phyloP scores from a whole-genome alignment of 2,797 vertebrate genomes.

The Melanotaenia maccullochi region DNA sequence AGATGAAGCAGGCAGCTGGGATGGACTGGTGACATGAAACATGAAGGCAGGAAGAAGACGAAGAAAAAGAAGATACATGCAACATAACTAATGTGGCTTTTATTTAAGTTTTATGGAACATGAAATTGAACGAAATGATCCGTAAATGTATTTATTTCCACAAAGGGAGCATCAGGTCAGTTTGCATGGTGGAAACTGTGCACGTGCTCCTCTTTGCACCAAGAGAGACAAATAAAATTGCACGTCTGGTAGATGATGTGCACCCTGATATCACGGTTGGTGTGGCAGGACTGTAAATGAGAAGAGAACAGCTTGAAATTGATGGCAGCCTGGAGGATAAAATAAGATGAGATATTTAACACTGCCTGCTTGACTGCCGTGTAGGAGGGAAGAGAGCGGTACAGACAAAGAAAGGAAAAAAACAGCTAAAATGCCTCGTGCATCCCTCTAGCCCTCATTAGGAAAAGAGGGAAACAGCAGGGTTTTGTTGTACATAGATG shows the following conservation, averaged over 20 bases:
- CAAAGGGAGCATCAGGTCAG: neutral
- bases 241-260: slow-evolving; percentile 50
- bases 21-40: slow-evolving; percentile 19
- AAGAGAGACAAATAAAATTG: slow-evolving; percentile 38
- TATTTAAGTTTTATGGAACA: slow-evolving; percentile 51
- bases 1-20: slow-evolving; percentile 18
- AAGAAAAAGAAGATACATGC: neutral
- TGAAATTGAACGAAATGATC: slow-evolving; percentile 58
- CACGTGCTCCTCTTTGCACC: slow-evolving; percentile 26
- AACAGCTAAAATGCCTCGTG: slow-evolving; percentile 42
- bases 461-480: slow-evolving; percentile 50
- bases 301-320: slow-evolving; percentile 69
- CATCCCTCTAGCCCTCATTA: slow-evolving; percentile 67
- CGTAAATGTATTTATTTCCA: slow-evolving; percentile 40
- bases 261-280: slow-evolving; percentile 40
- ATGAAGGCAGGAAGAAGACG: neutral
- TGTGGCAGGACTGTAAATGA: slow-evolving; percentile 60
- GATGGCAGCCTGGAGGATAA: slow-evolving; percentile 66
- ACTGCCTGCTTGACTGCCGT: slow-evolving; percentile 52
- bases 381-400: slow-evolving; percentile 37
- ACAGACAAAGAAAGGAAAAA: slow-evolving; percentile 29
- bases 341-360: slow-evolving; percentile 67
- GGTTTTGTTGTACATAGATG: slow-evolving; percentile 62
- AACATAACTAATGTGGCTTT: slow-evolving; percentile 37
- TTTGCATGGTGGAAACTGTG: slow-evolving; percentile 19